Conservation (phyloP, 2,888 invertebrate genomes). For the Cataglyphis rosenhaueri region DNA sequence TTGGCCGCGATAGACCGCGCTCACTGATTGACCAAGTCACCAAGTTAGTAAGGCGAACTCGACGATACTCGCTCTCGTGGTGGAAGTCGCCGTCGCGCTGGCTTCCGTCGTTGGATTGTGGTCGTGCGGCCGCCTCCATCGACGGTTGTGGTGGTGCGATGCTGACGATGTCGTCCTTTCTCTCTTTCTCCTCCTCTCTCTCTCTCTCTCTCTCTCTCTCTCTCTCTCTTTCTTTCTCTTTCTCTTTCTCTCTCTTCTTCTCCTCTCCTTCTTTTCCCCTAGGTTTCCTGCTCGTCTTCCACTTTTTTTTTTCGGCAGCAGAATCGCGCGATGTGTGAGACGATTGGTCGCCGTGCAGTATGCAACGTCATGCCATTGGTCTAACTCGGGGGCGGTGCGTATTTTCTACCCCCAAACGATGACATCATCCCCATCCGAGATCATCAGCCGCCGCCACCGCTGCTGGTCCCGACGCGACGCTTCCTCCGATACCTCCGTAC, state of each 20-base stretch:
- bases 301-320: slow-evolving; percentile 54
- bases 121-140: slow-evolving; percentile 31
- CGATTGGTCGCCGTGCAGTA: slow-evolving; percentile 72
- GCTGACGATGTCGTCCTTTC: slow-evolving; percentile 53
- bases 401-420: slow-evolving; percentile 73
- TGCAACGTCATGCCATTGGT: slow-evolving; percentile 70
- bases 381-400: slow-evolving; percentile 77
- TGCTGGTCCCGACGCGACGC: slow-evolving; percentile 35
- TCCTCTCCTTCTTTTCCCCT: slow-evolving; percentile 16
- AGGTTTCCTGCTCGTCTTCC: slow-evolving; percentile 40
- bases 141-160: slow-evolving; percentile 59
- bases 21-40: slow-evolving; percentile 80
- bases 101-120: slow-evolving; percentile 55
- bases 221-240: slow-evolving; percentile 34
- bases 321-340: slow-evolving; percentile 26
- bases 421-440: slow-evolving; percentile 62
- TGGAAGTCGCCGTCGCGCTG: slow-evolving; percentile 35
- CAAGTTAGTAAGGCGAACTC: slow-evolving; percentile 69
- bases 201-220: background rate
- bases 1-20: slow-evolving; percentile 63
- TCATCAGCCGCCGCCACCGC: slow-evolving; percentile 1
- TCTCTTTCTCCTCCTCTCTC: slow-evolving; percentile 28
- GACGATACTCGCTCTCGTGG: slow-evolving; percentile 18
- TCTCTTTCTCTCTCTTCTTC: slow-evolving; percentile 47
- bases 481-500: slow-evolving; percentile 38